Percentiles rank a stretch among this genome's conserved stretches.
These are phyloP conservation scores for Xestoiulus laeticollis DNA, from an alignment of 2,888 invertebrate species.

Conservation along the genomic window DNA sequence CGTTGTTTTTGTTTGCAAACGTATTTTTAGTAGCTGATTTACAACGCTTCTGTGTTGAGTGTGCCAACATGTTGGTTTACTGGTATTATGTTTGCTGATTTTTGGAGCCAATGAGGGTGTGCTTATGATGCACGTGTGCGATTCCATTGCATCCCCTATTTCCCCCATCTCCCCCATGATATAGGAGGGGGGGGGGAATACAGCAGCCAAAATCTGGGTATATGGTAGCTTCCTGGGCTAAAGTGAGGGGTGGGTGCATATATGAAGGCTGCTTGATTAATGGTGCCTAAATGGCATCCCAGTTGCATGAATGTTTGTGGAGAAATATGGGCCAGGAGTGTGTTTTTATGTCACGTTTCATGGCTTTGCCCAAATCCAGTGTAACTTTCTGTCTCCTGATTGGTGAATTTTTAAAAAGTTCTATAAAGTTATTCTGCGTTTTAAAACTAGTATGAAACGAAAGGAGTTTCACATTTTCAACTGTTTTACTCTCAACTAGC, in stretches of 20 bases:
- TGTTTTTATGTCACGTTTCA: constrained; percentile 45
- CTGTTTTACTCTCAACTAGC: not conserved
- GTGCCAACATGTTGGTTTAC: not conserved
- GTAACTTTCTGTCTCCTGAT: constrained; percentile 35
- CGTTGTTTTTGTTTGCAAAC: not conserved
- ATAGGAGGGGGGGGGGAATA: not conserved
- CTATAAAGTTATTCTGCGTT: not conserved
- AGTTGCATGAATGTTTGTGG: not conserved
- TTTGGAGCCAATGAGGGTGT: not conserved
- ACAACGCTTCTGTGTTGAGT: not conserved
- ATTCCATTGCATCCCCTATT: not conserved
- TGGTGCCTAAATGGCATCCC: not conserved
- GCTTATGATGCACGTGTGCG: not conserved
- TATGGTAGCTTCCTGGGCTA: not conserved
- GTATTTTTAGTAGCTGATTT: not conserved
- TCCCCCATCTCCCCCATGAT: not conserved
- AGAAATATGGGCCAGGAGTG: constrained; percentile 16
- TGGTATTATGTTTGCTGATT: not conserved
- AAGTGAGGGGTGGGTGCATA: not conserved
- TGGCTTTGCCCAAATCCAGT: constrained; percentile 44
- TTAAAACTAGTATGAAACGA: constrained; percentile 2
- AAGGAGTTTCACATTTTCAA: not conserved
- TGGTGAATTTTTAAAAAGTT: constrained; percentile 39
- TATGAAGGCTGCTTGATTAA: constrained; percentile 1
- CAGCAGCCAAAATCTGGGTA: not conserved